A percentile compares a stretch with the other conserved stretches of the same genome.
Evolutionary conservation across 1,140 invertebrate genomes (phyloP).

Genomic region (Ephestia elutella): DNA sequence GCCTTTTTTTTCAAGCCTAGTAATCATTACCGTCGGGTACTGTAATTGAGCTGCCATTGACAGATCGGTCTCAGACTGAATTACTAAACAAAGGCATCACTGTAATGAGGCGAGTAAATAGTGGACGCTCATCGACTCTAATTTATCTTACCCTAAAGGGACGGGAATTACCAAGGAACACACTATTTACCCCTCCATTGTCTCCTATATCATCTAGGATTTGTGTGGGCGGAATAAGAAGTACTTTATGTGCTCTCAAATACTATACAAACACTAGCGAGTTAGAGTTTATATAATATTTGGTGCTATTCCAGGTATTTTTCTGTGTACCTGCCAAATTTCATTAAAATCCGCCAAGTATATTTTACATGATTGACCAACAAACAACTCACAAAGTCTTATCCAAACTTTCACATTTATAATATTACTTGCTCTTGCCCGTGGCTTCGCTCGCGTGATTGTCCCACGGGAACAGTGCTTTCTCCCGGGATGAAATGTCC

Average conservation of each 20-base stretch:
- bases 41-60: not conserved
- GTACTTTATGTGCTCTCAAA: too few species aligned
- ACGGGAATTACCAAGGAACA: not conserved
- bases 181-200: not conserved
- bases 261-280: too few species aligned
- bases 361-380: too few species aligned
- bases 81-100: not conserved
- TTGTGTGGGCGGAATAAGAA: not conserved
- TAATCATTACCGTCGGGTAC: too few species aligned
- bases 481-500: too few species aligned
- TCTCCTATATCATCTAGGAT: not conserved
- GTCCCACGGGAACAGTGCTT: too few species aligned
- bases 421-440: too few species aligned
- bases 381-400: too few species aligned
- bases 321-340: not conserved
- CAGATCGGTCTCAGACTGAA: not conserved
- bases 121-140: not conserved
- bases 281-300: too few species aligned
- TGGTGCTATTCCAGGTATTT: too few species aligned
- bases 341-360: not conserved
- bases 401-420: too few species aligned
- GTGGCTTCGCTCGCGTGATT: too few species aligned
- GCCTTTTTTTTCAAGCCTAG: not conserved
- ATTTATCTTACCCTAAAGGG: not conserved
- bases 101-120: not conserved